Percentiles rank a stretch among this genome's conserved stretches.
phyloP scores from a whole-genome alignment of 2,797 vertebrate genomes.

The Falco naumanni region DNA sequence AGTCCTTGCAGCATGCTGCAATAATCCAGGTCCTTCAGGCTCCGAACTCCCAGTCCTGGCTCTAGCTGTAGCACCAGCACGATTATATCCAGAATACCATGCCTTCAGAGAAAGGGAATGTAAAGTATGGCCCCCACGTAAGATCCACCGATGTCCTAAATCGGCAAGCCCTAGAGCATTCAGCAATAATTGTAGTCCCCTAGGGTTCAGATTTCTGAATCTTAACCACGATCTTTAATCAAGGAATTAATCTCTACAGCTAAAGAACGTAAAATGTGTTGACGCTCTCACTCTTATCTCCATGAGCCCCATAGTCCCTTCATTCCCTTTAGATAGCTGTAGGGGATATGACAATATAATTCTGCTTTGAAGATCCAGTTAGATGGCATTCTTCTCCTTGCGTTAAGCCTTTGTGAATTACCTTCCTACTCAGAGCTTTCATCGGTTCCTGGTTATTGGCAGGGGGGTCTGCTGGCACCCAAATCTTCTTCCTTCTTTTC shows the following conservation, averaged over 20 bases:
- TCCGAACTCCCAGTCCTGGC: neutral
- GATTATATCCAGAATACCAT: neutral
- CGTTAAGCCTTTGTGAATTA: neutral
- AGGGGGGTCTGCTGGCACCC: neutral
- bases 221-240: constrained; percentile 15
- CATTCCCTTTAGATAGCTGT: neutral
- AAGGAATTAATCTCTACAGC: constrained; percentile 25
- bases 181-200: neutral
- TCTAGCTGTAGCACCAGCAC: neutral
- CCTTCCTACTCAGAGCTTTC: neutral
- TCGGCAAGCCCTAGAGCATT: neutral
- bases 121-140: neutral
- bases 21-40: neutral
- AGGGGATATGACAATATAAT: neutral
- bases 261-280: neutral
- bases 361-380: constrained; percentile 44
- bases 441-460: neutral
- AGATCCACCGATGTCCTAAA: neutral
- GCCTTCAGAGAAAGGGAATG: neutral
- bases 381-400: constrained; percentile 41
- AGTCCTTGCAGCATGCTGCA: neutral
- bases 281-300: constrained; percentile 14
- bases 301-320: neutral
- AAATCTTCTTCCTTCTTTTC: neutral
- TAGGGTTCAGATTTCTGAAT: constrained; percentile 9